A percentile compares a stretch with the other conserved stretches of the same genome.
These are phyloP conservation scores for Tamias sibiricus DNA, from an alignment of 2,113 vertebrate genomes.

Conservation along the genomic window DNA sequence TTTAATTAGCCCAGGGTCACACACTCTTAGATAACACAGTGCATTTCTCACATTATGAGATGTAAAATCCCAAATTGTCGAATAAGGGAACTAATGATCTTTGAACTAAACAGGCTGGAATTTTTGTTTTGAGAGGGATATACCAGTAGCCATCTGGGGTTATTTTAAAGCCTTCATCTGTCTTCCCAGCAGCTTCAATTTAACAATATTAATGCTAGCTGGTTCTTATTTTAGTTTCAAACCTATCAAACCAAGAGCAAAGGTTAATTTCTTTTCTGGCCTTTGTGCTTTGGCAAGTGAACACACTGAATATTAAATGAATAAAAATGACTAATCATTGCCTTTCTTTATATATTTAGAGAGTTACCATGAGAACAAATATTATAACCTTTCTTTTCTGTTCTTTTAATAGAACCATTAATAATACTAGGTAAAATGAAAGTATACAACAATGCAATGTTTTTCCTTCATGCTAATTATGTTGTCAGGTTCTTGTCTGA, in stretches of 20 bases:
- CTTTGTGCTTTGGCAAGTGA: conserved; percentile 70
- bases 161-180: conserved; percentile 72
- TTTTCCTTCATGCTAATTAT: conserved; percentile 71
- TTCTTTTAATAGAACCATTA: conserved; percentile 73
- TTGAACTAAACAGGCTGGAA: conserved; percentile 57
- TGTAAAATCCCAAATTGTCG: conserved; percentile 75
- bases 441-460: conserved; percentile 44
- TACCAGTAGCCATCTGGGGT: conserved; percentile 57
- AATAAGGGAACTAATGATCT: conserved; percentile 76
- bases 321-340: conserved; percentile 75
- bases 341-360: conserved; percentile 63
- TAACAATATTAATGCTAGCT: conserved; percentile 68
- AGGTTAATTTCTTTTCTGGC: conserved; percentile 79
- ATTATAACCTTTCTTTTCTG: conserved; percentile 59
- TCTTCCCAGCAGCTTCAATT: conserved; percentile 66
- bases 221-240: conserved; percentile 72
- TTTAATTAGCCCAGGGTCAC: conserved; percentile 79
- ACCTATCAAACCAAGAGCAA: conserved; percentile 72
- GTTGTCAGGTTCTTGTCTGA: conserved; percentile 60
- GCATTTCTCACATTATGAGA: conserved; percentile 74
- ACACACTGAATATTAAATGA: conserved; percentile 75
- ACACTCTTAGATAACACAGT: conserved; percentile 69
- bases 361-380: conserved; percentile 72
- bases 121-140: conserved; percentile 68
- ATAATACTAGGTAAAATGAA: conserved; percentile 67